phyloP scores from a whole-genome alignment of 2,797 vertebrate genomes.

The Orientallactaga sibirica region DNA sequence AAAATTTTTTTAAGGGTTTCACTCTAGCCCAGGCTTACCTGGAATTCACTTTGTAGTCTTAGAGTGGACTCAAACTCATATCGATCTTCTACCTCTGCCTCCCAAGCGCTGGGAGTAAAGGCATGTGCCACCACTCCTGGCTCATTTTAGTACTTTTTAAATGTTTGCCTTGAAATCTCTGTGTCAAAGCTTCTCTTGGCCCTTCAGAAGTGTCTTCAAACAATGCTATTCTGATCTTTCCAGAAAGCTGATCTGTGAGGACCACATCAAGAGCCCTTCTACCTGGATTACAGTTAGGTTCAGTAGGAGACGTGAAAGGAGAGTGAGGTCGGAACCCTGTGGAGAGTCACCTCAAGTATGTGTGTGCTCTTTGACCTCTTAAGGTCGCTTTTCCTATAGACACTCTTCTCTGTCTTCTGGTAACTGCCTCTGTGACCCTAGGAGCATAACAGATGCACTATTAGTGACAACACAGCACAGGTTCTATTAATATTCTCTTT shows the following conservation, averaged over 20 bases:
- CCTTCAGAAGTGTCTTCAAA: background rate
- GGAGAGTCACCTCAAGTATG: too few relatives aligned
- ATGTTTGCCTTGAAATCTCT: background rate
- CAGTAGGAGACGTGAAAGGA: background rate
- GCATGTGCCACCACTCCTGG: background rate
- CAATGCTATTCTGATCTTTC: background rate
- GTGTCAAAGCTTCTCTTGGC: background rate
- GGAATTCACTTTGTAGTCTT: too few relatives aligned
- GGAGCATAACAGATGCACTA: background rate
- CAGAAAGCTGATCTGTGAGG: background rate
- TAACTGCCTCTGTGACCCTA: background rate
- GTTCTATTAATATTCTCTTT: conserved; percentile 6
- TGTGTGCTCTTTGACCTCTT: background rate
- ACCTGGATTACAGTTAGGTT: background rate
- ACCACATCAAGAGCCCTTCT: background rate
- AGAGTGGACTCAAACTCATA: too few relatives aligned
- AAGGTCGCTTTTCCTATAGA: background rate
- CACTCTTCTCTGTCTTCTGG: background rate
- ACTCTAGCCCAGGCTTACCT: too few relatives aligned
- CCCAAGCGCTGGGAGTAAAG: too few relatives aligned
- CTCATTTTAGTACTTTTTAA: background rate
- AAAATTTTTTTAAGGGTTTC: too few relatives aligned
- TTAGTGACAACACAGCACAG: background rate
- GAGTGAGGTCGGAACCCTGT: background rate
- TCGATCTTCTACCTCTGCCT: too few relatives aligned